Evolutionary conservation across 2,113 vertebrate genomes (phyloP).

Genomic region (Phyllopteryx taeniolatus): DNA sequence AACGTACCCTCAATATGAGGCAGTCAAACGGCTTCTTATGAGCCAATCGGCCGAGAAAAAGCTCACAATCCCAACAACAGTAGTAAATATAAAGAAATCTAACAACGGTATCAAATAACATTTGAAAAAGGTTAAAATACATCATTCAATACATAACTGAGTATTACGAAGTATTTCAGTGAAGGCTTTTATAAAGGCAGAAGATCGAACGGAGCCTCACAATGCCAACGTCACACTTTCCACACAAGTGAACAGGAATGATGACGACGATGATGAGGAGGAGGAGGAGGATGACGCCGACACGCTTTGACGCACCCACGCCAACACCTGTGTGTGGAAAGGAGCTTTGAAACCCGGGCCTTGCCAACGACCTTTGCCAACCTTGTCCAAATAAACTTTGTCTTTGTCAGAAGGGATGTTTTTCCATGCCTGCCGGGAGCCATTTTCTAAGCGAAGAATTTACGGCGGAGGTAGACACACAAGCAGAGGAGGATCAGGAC

Average conservation of each 20-base stretch:
- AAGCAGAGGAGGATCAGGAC: slow-evolving; percentile 64
- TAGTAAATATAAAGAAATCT: not conserved
- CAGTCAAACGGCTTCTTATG: not conserved
- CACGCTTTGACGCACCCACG: slow-evolving; percentile 5
- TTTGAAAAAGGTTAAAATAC: not conserved
- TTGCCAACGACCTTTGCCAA: not conserved
- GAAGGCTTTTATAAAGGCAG: not conserved
- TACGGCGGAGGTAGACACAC: slow-evolving; percentile 69
- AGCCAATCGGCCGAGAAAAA: not conserved
- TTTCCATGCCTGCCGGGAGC: not conserved
- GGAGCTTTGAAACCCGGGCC: not conserved
- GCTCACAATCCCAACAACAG: not conserved
- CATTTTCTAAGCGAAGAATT: slow-evolving; percentile 52
- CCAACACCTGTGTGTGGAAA: slow-evolving; percentile 19
- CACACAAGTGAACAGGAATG: slow-evolving; percentile 7
- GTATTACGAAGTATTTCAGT: not conserved
- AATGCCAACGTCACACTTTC: slow-evolving; percentile 12
- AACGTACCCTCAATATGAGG: not conserved
- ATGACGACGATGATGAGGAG: not conserved
- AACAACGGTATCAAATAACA: not conserved
- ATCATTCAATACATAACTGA: too few species aligned
- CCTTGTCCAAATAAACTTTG: not conserved
- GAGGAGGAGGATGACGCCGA: too few species aligned
- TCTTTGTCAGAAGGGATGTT: not conserved
- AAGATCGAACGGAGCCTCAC: slow-evolving; percentile 11